Base-by-base conservation (phyloP, 2,888 invertebrate genomes). In the Kuschelorhynchus macadamiae region DNA sequence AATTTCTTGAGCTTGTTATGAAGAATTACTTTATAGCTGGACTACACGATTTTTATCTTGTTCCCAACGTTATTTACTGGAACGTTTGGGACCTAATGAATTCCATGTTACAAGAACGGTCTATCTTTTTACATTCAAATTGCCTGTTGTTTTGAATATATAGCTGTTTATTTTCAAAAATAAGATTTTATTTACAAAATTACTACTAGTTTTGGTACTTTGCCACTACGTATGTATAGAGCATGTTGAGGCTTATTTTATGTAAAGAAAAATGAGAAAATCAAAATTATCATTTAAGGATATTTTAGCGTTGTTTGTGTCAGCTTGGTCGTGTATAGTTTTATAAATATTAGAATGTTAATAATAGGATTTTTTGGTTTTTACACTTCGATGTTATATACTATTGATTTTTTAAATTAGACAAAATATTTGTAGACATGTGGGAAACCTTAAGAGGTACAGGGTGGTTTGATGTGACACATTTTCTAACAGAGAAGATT, bases 151-250 rank as follows among this genome's bases (percentile, higher is more conserved):
- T 36, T 32, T 32, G 32, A 32, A 32, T 8, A 32, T 9, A 32
- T 8, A 9, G 32, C 9, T n/a, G n/a, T n/a, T n/a, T n/a, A n/a
- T n/a, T n/a, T n/a, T n/a, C n/a, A n/a, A 32, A 32, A 32, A 9
- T 9, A 8, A 32, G 32, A 32, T 32, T 32, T 7, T 36, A 36
- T 36, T 36, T 39, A 7, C 46, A 46, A 63, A 49, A 56, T 56
- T 55, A 65, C 57, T 65, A 57, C 65, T 57, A 59, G 59, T 65
- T 52, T 65, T 59, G 65, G 59, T 59, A 59, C 52, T 59, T 56
- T 30, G 16, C n/a, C 14, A 18, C 21, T 18, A 30, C 21, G 25
- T 25, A 25, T 25, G 25, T 25, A 25, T 47, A 9, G 47, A 47
- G 30, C 49, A 39, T 44, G 49, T 49, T 21, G 56, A 64, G 64